Conservation (phyloP, 2,888 invertebrate species). For the Timandra comae region DNA sequence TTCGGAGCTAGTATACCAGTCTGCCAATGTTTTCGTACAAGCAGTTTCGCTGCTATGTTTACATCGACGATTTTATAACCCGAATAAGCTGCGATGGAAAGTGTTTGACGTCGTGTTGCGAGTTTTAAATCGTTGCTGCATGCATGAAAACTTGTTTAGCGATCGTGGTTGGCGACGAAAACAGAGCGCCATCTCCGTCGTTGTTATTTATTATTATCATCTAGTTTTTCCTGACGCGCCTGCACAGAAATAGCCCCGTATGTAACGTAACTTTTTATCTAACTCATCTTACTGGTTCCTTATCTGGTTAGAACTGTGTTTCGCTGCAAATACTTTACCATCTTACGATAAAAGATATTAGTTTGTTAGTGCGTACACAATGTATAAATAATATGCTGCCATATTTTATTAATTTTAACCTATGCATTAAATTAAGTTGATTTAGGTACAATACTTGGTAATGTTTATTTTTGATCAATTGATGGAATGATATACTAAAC, state of each 20-base stretch:
- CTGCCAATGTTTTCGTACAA: slow-evolving; percentile 15
- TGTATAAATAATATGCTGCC: no score
- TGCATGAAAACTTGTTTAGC: slow-evolving; percentile 31
- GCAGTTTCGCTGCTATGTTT: slow-evolving; percentile 18
- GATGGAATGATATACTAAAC: no score
- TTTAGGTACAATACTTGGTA: no score
- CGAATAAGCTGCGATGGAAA: slow-evolving; percentile 11
- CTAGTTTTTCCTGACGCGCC: slow-evolving; percentile 30
- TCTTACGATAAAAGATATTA: no score
- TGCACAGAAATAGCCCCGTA: slow-evolving; percentile 33
- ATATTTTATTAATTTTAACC: no score
- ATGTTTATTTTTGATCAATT: no score
- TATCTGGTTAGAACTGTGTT: no score
- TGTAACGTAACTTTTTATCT: slow-evolving; percentile 21
- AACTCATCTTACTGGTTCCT: no score
- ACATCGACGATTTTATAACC: slow-evolving; percentile 21
- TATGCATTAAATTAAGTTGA: no score
- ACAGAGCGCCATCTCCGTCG: slow-evolving; percentile 22
- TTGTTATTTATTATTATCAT: slow-evolving; percentile 44
- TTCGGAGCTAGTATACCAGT: slow-evolving; percentile 16
- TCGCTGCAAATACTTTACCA: no score
- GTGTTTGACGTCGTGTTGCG: slow-evolving; percentile 3
- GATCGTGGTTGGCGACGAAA: slow-evolving; percentile 28
- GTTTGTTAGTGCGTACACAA: no score
- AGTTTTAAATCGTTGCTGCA: slow-evolving; percentile 3